Evolutionary conservation across 2,113 vertebrate species (phyloP).

Genomic region (Neopipo cinnamomea): DNA sequence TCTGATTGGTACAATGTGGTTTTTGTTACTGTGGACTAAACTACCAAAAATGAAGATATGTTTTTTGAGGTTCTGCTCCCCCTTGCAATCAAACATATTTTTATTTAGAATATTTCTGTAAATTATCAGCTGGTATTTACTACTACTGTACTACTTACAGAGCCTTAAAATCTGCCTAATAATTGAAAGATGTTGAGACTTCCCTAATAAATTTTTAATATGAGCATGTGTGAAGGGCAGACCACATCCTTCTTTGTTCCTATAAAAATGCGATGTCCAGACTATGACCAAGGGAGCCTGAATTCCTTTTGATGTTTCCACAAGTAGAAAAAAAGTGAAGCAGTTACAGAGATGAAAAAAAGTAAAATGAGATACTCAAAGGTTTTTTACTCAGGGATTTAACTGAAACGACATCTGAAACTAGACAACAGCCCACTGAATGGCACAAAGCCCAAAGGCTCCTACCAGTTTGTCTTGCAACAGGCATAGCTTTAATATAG

Average conservation of each 20-base stretch:
- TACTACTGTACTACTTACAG: neutral
- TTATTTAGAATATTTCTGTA: conserved; percentile 51
- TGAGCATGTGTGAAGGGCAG: conserved; percentile 10
- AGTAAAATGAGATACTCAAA: neutral
- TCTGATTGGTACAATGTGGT: conserved; percentile 76
- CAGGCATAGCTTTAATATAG: neutral
- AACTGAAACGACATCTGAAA: neutral
- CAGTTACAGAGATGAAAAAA: neutral
- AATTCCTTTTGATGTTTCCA: neutral
- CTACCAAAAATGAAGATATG: conserved; percentile 53
- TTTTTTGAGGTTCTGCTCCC: conserved; percentile 14
- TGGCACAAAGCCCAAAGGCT: neutral
- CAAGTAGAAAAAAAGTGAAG: neutral
- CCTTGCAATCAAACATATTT: conserved; percentile 27
- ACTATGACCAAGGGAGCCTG: neutral
- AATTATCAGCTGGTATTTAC: conserved; percentile 46
- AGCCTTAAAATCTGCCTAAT: conserved; percentile 49
- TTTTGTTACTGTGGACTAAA: conserved; percentile 65
- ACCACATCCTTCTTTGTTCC: conserved; percentile 16
- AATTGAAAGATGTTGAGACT: conserved; percentile 50
- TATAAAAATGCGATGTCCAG: neutral
- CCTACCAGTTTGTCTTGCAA: neutral
- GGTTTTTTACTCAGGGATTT: neutral
- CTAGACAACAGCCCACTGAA: neutral
- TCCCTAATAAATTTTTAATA: conserved; percentile 49